Percentiles rank a stretch among this genome's conserved stretches.
phyloP scores from a whole-genome alignment of 2,113 vertebrate genomes.

The Entosphenus tridentatus region DNA sequence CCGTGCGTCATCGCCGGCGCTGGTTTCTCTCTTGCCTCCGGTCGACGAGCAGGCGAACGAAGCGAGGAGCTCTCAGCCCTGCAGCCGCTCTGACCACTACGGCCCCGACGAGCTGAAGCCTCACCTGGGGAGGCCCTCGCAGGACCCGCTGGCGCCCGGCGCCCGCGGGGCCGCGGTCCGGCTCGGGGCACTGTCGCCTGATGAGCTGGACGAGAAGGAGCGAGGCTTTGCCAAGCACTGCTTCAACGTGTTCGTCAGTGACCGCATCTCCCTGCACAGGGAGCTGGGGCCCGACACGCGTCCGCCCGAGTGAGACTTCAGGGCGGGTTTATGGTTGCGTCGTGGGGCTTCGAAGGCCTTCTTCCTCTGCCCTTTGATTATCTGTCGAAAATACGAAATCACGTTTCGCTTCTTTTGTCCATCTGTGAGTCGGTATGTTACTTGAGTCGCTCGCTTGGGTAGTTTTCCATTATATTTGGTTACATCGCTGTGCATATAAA shows the following conservation, averaged over 20 bases:
- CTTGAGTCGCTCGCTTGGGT: too few relatives aligned
- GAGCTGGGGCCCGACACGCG: conserved; percentile 66
- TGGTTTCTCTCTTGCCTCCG: too few relatives aligned
- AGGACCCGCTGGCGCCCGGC: conserved; percentile 36
- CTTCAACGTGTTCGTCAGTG: conserved; percentile 84
- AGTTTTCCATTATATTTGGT: too few relatives aligned
- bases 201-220: conserved; percentile 53
- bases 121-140: conserved; percentile 37
- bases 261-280: conserved; percentile 69
- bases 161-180: conserved; percentile 42
- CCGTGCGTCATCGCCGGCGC: too few relatives aligned
- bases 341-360: too few relatives aligned
- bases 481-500: too few relatives aligned
- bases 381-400: too few relatives aligned
- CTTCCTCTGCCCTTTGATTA: too few relatives aligned
- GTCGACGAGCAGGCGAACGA: too few relatives aligned
- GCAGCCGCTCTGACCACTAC: conserved; percentile 46
- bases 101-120: conserved; percentile 41
- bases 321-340: too few relatives aligned
- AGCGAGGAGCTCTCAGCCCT: neutral
- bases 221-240: conserved; percentile 63
- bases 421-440: too few relatives aligned
- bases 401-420: too few relatives aligned
- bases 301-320: conserved; percentile 51
- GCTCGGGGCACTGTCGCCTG: conserved; percentile 27